Conservation (phyloP, 1,140 invertebrate species). For the Metaphire vulgaris region DNA sequence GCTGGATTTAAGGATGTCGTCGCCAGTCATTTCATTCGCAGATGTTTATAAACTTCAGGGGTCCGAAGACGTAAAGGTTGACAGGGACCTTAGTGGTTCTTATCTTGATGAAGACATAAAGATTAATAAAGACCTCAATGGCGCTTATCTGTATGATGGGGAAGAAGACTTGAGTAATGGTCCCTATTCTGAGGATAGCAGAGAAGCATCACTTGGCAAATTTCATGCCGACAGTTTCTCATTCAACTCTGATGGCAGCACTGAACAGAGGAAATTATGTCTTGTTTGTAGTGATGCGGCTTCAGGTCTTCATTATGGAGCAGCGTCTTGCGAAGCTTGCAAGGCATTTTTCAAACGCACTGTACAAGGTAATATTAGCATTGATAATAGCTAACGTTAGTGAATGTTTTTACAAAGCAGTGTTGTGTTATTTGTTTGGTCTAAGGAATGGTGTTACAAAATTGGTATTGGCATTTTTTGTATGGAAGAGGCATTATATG, state of each 20-base stretch:
- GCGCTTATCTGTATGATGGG: not conserved
- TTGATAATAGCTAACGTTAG: no score
- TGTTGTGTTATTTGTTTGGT: no score
- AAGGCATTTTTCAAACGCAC: constrained; percentile 98
- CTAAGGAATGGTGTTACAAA: no score
- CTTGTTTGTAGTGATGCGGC: constrained; percentile 94
- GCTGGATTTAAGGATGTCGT: not conserved
- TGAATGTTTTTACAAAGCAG: no score
- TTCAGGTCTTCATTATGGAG: constrained; percentile 97
- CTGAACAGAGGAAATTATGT: constrained; percentile 55
- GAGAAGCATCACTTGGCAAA: not conserved
- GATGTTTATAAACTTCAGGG: not conserved
- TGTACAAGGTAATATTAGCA: constrained; percentile 69
- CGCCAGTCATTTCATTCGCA: not conserved
- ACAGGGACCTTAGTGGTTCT: no score
- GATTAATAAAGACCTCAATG: not conserved
- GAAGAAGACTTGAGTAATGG: constrained; percentile 18
- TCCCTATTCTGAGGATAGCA: constrained; percentile 18
- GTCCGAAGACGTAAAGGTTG: not conserved
- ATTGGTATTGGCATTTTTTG: no score
- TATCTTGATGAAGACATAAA: no score
- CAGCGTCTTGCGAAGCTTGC: constrained; percentile 93
- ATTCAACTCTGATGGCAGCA: not conserved
- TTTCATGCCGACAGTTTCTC: not conserved
- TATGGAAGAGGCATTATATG: no score